phyloP scores from a whole-genome alignment of 2,888 invertebrate genomes.

The Euplagia quadripunctaria region DNA sequence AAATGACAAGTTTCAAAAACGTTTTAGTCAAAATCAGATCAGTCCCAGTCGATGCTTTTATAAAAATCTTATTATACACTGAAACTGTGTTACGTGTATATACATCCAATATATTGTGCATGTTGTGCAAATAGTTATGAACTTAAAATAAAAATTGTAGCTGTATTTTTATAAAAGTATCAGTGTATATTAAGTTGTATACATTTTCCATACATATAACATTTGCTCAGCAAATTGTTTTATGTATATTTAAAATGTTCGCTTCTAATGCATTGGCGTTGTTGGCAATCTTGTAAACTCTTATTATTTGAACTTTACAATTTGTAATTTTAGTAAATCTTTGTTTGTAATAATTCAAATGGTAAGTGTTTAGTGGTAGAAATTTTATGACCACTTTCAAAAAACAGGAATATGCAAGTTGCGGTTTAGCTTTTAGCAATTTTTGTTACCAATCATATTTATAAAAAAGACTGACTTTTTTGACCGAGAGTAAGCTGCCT shows the following conservation, averaged over 20 bases:
- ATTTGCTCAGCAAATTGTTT: conserved; percentile 16
- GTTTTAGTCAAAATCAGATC: not conserved
- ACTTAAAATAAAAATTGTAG: not conserved
- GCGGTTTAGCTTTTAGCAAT: not conserved
- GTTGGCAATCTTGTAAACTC: conserved; percentile 21
- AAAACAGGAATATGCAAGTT: conserved; percentile 1
- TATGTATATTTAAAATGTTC: conserved; percentile 9
- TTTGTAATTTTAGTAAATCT: not conserved
- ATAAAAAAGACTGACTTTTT: not conserved
- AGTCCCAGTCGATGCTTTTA: conserved; percentile 16
- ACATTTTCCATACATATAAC: conserved; percentile 19
- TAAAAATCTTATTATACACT: conserved; percentile 23
- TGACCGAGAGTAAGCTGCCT: not conserved
- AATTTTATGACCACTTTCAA: conserved; percentile 27
- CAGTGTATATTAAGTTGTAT: conserved; percentile 31
- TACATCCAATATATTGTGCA: conserved; percentile 26
- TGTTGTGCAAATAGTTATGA: not conserved
- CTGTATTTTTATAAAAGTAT: conserved; percentile 12
- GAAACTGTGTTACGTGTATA: conserved; percentile 16
- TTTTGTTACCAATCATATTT: not conserved
- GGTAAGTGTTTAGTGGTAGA: conserved; percentile 19
- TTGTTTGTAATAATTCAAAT: conserved; percentile 13
- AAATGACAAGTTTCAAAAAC: not conserved
- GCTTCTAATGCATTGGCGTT: conserved; percentile 8
- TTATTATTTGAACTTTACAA: conserved; percentile 22